Evolutionary conservation across 2,888 invertebrate species (phyloP).

Genomic region (Melangyna quadrimaculata): DNA sequence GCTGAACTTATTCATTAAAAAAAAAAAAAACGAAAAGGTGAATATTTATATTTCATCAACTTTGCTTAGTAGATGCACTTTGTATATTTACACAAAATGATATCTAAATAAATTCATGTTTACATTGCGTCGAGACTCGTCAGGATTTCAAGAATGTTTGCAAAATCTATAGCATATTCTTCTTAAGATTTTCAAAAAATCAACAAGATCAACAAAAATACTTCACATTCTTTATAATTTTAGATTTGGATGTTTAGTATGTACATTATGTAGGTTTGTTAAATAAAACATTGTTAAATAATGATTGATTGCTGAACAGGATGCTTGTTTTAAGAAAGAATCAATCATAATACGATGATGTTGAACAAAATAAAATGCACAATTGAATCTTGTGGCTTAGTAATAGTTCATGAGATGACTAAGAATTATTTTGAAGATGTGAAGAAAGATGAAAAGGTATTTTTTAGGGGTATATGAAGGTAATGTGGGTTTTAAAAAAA

Average conservation of each 20-base stretch:
- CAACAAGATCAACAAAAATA: background rate
- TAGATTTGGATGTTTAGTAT: too few relatives aligned
- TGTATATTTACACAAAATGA: conserved; percentile 47
- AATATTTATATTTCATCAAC: conserved; percentile 9
- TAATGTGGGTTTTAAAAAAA: too few relatives aligned
- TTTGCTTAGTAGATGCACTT: conserved; percentile 30
- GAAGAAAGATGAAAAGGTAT: too few relatives aligned
- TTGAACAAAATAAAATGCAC: too few relatives aligned
- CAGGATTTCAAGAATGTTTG: background rate
- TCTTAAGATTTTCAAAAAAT: background rate
- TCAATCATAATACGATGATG: background rate
- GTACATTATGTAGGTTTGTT: too few relatives aligned
- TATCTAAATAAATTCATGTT: conserved; percentile 58
- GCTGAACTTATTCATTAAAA: conserved; percentile 12
- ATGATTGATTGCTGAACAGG: background rate
- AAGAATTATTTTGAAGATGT: too few relatives aligned
- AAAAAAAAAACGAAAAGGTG: background rate
- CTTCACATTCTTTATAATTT: background rate
- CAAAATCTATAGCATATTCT: background rate
- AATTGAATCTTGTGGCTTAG: too few relatives aligned
- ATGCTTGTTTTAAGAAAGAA: background rate
- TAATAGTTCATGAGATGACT: too few relatives aligned
- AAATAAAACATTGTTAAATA: background rate
- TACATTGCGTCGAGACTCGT: conserved; percentile 10
- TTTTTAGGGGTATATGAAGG: too few relatives aligned